Conservation (phyloP, 2,113 vertebrate species). For the Caranx melampygus region DNA sequence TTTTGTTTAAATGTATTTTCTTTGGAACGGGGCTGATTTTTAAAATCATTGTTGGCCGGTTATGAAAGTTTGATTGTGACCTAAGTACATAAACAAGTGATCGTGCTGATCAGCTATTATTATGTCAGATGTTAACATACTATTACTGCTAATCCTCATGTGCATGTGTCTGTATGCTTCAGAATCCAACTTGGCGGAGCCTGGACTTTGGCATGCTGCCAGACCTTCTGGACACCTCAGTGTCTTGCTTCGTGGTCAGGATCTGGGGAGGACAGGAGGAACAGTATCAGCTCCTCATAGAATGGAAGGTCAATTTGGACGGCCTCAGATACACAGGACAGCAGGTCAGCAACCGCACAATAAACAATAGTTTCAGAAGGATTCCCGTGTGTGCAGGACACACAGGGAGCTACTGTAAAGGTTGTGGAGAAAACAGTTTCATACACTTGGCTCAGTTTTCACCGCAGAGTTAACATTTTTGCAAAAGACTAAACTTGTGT, state of each 20-base stretch:
- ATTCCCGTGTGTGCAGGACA: background rate
- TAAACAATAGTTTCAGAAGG: background rate
- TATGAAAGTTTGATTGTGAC: background rate
- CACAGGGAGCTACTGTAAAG: background rate
- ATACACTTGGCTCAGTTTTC: background rate
- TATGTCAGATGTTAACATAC: background rate
- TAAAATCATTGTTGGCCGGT: background rate
- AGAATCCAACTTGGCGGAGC: conserved; percentile 99
- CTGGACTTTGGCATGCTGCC: conserved; percentile 97
- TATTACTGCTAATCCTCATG: background rate
- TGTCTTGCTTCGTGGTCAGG: conserved; percentile 95
- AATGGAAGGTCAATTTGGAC: conserved; percentile 97
- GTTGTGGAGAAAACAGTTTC: background rate
- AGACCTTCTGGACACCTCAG: conserved; percentile 93
- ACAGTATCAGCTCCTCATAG: conserved; percentile 91
- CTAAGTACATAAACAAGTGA: background rate
- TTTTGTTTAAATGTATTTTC: background rate
- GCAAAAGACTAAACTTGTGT: background rate
- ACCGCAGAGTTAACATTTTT: background rate
- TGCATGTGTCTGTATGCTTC: conserved; percentile 55
- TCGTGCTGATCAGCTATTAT: background rate
- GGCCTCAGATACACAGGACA: conserved; percentile 95
- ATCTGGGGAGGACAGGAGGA: conserved; percentile 95
- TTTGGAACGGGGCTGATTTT: background rate
- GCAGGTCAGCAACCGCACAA: conserved; percentile 85